A percentile compares a stretch with the other conserved stretches of the same genome.
phyloP scores from a whole-genome alignment of 2,797 vertebrate species.

The Hozukius guyotensis region DNA sequence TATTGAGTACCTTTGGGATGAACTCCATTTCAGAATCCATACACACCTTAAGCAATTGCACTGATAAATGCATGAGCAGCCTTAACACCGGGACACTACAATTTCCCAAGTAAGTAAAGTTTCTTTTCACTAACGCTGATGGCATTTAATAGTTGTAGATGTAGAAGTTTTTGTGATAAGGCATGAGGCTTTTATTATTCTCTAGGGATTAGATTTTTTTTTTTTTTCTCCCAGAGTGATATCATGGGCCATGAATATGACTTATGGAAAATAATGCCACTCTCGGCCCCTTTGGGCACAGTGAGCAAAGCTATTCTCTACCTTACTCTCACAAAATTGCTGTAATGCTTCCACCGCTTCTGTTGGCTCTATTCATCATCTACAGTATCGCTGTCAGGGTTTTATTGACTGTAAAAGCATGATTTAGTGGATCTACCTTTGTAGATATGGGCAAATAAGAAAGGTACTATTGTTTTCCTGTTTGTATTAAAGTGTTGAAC shows the following conservation, averaged over 20 bases:
- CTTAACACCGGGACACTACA: not conserved
- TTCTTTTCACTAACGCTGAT: slow-evolving; percentile 32
- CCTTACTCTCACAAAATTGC: slow-evolving; percentile 16
- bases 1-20: not conserved
- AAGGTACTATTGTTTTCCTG: not conserved
- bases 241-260: slow-evolving; percentile 43
- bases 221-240: slow-evolving; percentile 25
- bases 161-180: slow-evolving; percentile 23
- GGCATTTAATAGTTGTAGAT: slow-evolving; percentile 42
- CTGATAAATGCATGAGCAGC: slow-evolving; percentile 23
- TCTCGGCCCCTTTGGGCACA: slow-evolving; percentile 28
- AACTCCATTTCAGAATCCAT: slow-evolving; percentile 3
- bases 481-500: not conserved
- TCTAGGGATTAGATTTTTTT: slow-evolving; percentile 21
- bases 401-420: slow-evolving; percentile 23
- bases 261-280: slow-evolving; percentile 38
- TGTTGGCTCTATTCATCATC: slow-evolving; percentile 28
- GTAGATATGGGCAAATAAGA: not conserved
- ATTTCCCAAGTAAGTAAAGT: slow-evolving; percentile 26
- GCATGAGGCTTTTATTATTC: slow-evolving; percentile 31
- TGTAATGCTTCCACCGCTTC: slow-evolving; percentile 27
- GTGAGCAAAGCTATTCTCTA: slow-evolving; percentile 22
- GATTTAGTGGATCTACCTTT: slow-evolving; percentile 15
- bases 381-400: slow-evolving; percentile 5
- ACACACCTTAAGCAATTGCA: slow-evolving; percentile 4